These are phyloP conservation scores for Meiosimyza platycephala DNA, from an alignment of 2,888 invertebrate genomes.

Conservation along the genomic window DNA sequence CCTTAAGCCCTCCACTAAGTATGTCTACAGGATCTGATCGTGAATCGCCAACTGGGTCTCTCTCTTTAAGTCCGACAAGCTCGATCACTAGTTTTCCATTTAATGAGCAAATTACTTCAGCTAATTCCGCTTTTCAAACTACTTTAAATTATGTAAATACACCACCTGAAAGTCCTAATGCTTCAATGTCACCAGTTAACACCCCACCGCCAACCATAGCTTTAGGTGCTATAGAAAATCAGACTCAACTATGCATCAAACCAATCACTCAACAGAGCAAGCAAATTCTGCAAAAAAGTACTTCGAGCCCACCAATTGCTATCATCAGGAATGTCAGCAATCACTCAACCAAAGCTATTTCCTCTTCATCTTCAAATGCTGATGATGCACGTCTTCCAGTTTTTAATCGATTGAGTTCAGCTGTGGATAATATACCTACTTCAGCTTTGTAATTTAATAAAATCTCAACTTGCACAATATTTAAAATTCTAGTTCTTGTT, in stretches of 20 bases:
- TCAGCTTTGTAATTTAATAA: constrained; percentile 56
- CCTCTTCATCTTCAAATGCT: constrained; percentile 49
- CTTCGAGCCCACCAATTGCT: constrained; percentile 54
- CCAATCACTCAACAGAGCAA: constrained; percentile 47
- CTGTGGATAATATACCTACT: constrained; percentile 63
- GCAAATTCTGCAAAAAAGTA: constrained; percentile 58
- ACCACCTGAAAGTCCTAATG: constrained; percentile 65
- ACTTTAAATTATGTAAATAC: constrained; percentile 59
- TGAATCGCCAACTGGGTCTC: constrained; percentile 67
- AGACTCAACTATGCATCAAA: constrained; percentile 42
- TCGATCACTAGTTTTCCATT: constrained; percentile 66
- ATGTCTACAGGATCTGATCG: constrained; percentile 70
- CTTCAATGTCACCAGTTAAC: constrained; percentile 62
- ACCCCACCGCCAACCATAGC: constrained; percentile 61
- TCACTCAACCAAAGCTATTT: constrained; percentile 47
- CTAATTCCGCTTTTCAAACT: constrained; percentile 51
- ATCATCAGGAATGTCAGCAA: constrained; percentile 47
- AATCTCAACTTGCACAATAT: constrained; percentile 49
- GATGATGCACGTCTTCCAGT: constrained; percentile 82
- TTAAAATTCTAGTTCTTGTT: constrained; percentile 44
- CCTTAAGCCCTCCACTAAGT: constrained; percentile 68
- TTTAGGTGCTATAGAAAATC: constrained; percentile 40
- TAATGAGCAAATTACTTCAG: constrained; percentile 61
- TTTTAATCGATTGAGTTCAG: constrained; percentile 78
- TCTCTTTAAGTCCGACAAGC: constrained; percentile 66